phyloP scores from a whole-genome alignment of 1,140 invertebrate genomes.

The Calycopis cecrops region DNA sequence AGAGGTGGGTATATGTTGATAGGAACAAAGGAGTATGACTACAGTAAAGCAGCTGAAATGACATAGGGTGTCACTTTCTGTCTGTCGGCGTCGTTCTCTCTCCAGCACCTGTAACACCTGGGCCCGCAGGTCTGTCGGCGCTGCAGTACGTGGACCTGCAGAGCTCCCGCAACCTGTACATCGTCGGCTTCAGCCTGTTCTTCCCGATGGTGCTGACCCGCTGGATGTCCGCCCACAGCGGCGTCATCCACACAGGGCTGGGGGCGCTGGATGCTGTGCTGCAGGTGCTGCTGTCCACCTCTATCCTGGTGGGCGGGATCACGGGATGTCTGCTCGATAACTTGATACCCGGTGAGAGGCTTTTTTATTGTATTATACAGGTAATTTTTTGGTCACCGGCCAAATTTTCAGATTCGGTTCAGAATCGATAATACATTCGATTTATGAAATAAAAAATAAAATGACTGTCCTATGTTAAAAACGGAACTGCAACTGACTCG shows the following conservation, averaged over 20 bases:
- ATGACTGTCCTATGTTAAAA: too few species aligned
- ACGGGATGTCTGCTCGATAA: slow-evolving; percentile 90
- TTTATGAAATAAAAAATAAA: too few species aligned
- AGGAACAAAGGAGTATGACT: too few species aligned
- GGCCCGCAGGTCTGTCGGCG: slow-evolving; percentile 81
- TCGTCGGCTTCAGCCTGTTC: slow-evolving; percentile 92
- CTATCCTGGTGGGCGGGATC: slow-evolving; percentile 89
- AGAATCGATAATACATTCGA: too few species aligned
- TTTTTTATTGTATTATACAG: neutral
- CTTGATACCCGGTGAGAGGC: slow-evolving; percentile 83
- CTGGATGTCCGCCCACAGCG: slow-evolving; percentile 82
- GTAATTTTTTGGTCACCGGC: too few species aligned
- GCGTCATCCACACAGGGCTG: slow-evolving; percentile 81
- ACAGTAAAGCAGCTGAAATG: too few species aligned
- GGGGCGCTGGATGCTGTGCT: slow-evolving; percentile 84
- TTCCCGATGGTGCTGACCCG: slow-evolving; percentile 87
- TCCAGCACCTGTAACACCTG: neutral
- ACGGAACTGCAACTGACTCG: too few species aligned
- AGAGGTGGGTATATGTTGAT: too few species aligned
- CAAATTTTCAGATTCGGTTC: too few species aligned
- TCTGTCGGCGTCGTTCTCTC: too few species aligned
- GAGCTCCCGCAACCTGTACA: slow-evolving; percentile 89
- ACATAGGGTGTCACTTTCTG: too few species aligned
- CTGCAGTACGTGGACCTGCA: slow-evolving; percentile 89
- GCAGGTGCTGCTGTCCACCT: slow-evolving; percentile 87